Percentiles rank a stretch among this genome's conserved stretches.
These are phyloP conservation scores for Menura novaehollandiae DNA, from an alignment of 2,113 vertebrate species.

Conservation along the genomic window DNA sequence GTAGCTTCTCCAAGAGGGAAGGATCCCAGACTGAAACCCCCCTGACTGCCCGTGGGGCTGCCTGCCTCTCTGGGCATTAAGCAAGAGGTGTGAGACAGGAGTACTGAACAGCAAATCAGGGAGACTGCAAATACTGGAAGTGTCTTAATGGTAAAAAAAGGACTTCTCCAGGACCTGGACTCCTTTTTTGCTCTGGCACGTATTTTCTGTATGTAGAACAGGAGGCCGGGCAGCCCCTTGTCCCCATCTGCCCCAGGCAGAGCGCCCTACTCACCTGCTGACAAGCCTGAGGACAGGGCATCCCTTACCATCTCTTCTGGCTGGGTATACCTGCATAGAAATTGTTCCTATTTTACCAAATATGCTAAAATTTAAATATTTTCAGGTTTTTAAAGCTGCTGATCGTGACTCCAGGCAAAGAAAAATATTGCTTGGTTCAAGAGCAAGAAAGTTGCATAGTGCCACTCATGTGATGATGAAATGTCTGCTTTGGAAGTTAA, in stretches of 20 bases:
- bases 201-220: background rate
- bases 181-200: background rate
- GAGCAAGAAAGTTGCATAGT: background rate
- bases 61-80: background rate
- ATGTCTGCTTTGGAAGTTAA: background rate
- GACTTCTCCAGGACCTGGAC: background rate
- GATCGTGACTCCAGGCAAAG: background rate
- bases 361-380: background rate
- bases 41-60: accelerated
- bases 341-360: background rate
- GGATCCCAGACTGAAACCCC: background rate
- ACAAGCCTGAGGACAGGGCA: background rate
- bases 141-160: background rate
- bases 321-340: background rate
- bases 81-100: accelerated
- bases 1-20: background rate
- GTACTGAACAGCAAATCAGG: background rate
- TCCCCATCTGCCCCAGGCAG: background rate
- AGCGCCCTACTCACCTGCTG: accelerated
- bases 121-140: background rate
- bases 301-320: background rate
- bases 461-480: background rate
- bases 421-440: background rate
- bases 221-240: background rate
- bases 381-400: background rate